Evolutionary conservation across 2,888 invertebrate species (phyloP).

Genomic region (Ormia ochracea): DNA sequence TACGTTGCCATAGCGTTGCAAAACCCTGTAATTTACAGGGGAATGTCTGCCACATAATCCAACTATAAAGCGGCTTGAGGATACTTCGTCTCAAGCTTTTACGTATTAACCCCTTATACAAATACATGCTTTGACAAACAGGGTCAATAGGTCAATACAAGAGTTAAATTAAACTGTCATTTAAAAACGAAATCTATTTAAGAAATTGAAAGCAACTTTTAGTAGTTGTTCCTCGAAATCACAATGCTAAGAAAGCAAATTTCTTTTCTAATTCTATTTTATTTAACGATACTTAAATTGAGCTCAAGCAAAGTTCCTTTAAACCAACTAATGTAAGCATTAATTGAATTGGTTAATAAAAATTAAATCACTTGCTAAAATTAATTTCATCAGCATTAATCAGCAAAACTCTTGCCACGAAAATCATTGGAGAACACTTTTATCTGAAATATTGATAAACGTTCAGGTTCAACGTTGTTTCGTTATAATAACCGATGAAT

Average conservation of each 20-base stretch:
- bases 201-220: not conserved
- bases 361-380: not conserved
- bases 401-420: not conserved
- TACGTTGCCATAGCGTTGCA: constrained; percentile 41
- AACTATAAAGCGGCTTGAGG: not conserved
- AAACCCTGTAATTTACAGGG: not conserved
- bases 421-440: constrained; percentile 10
- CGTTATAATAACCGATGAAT: constrained; percentile 73
- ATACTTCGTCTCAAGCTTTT: constrained; percentile 7
- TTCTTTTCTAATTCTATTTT: not conserved
- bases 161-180: constrained; percentile 55
- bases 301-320: not conserved
- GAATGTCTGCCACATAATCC: constrained; percentile 4
- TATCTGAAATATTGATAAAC: constrained; percentile 47
- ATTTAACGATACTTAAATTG: not conserved
- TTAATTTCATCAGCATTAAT: not conserved
- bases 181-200: not conserved
- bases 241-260: constrained; percentile 25
- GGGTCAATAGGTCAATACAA: constrained; percentile 31
- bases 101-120: constrained; percentile 6
- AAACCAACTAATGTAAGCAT: constrained; percentile 10
- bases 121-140: constrained; percentile 16
- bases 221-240: constrained; percentile 22
- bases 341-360: not conserved
- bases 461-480: constrained; percentile 71